phyloP scores from a whole-genome alignment of 2,888 invertebrate species.

The Monochamus alternatus region DNA sequence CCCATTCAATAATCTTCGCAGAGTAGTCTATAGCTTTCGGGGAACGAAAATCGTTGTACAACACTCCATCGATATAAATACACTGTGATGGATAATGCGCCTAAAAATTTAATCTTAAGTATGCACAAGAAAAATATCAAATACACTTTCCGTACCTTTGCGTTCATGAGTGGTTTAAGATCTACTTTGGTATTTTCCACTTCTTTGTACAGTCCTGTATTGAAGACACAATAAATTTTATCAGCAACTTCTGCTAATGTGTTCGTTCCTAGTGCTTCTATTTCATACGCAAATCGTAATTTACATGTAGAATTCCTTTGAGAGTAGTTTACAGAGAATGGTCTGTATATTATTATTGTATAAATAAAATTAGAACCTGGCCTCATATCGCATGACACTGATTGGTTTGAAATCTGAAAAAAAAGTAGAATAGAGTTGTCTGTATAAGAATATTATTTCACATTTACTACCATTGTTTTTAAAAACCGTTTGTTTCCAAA shows the following conservation, averaged over 20 bases:
- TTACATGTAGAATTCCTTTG: conserved; percentile 54
- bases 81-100: conserved; percentile 80
- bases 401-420: conserved; percentile 20
- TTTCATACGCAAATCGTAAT: conserved; percentile 74
- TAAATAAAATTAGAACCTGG: conserved; percentile 58
- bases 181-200: conserved; percentile 69
- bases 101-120: too few relatives aligned
- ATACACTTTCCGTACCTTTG: too few relatives aligned
- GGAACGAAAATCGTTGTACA: conserved; percentile 83
- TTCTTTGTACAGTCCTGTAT: conserved; percentile 77
- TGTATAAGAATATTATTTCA: not conserved
- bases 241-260: conserved; percentile 82
- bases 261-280: conserved; percentile 79
- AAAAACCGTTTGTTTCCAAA: conserved; percentile 44
- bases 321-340: conserved; percentile 50
- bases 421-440: not conserved
- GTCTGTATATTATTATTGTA: conserved; percentile 56
- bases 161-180: conserved; percentile 50
- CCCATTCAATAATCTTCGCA: conserved; percentile 78
- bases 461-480: conserved; percentile 46
- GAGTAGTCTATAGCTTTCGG: conserved; percentile 79
- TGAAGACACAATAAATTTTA: conserved; percentile 82
- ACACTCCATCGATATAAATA: conserved; percentile 85
- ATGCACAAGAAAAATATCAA: too few relatives aligned
- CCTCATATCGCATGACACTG: conserved; percentile 44